Base-by-base conservation (phyloP, 2,888 invertebrate species). In the Pyrgus malvae region DNA sequence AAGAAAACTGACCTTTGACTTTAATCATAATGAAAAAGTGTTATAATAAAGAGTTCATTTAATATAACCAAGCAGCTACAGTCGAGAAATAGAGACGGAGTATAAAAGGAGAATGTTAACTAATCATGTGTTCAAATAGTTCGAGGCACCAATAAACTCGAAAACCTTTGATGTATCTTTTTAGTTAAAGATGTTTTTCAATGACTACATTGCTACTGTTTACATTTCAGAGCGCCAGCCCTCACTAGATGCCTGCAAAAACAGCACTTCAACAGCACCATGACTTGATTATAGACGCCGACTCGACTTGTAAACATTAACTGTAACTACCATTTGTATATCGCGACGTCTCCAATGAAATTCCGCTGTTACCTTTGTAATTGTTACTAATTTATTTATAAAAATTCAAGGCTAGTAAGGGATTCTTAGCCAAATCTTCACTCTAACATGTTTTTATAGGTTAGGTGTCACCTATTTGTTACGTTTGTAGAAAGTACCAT, bases 211-310 rank as follows among this genome's bases (percentile, higher is more conserved):
- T 48, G 48, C 16, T 58, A 38, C 9, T 35, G 48, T 71, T 78
- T 76, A 66, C 67, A 54, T 88, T 87, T 11, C 86, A 91, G 91
- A 69, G 83, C 90, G 53, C 90, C 89, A 31, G 82, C 85, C 60
- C 81, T 91, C 56, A 90, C 88, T 59, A 76, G 89, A 61, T 91
- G 91, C 70, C 73, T 88, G 37, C 89, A 87, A 70, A 70, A 80
- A 58, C 79, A 80, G 63, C 78, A 74, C 59, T 78, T 78, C 74
- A 89, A 89, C 70, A 73, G 74, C 70, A 90, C 87, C 51, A 83
- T 76, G 70, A 76, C 75, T 76, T 89, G 88, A 90, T 77, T 81
- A 61, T 50, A 57, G 64, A 57, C 57, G 59, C 66, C 49, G 57
- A 62, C 57, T 65, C 50, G 42, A 41, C 58, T 65, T 62, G 51